Evolutionary conservation across 1,140 invertebrate genomes (phyloP).

Genomic region (Paraescarpia echinospica): DNA sequence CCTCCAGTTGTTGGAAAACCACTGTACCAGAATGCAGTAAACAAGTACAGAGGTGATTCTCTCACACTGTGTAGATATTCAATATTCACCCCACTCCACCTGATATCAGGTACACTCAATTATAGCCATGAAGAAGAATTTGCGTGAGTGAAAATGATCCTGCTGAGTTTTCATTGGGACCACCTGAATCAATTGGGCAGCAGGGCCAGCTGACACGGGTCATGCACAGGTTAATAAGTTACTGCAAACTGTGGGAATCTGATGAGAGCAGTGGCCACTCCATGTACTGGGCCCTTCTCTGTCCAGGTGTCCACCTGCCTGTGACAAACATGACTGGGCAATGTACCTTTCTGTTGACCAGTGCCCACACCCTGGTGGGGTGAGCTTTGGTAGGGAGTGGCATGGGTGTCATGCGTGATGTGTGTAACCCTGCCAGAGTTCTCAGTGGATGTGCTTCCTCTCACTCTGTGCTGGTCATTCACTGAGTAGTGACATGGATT

Average conservation of each 20-base stretch:
- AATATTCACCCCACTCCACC: neutral
- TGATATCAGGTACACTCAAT: neutral
- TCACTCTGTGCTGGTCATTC: neutral
- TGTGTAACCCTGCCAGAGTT: neutral
- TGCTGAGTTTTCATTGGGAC: neutral
- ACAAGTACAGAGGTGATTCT: neutral
- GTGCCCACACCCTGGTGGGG: neutral
- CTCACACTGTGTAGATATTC: neutral
- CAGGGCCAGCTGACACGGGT: neutral
- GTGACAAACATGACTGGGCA: neutral
- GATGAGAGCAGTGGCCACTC: neutral
- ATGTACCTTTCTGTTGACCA: neutral
- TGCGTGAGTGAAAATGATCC: neutral
- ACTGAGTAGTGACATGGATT: neutral
- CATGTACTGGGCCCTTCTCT: neutral
- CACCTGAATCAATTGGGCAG: neutral
- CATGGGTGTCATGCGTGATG: neutral
- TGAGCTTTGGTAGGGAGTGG: neutral
- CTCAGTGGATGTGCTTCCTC: too few species aligned
- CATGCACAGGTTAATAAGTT: neutral
- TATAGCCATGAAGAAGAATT: neutral
- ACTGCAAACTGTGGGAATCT: neutral
- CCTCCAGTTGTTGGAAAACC: too few species aligned
- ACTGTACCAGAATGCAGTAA: neutral
- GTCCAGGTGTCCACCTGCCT: neutral